Conservation (phyloP, 2,797 vertebrate genomes). For the Peromyscus attwateri region DNA sequence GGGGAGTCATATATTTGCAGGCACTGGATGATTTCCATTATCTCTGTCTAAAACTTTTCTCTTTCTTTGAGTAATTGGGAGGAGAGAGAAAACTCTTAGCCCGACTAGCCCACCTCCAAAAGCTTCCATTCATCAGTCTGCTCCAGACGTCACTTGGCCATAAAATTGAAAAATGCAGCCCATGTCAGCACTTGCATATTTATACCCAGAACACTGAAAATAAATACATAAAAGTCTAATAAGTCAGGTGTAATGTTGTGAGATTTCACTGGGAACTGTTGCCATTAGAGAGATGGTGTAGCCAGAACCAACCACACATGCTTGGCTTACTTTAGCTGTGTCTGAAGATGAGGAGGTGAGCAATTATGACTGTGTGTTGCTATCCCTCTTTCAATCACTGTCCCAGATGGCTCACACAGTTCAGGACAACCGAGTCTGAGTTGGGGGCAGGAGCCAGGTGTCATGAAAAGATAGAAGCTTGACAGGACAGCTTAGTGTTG, state of each 20-base stretch:
- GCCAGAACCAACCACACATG: neutral
- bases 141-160: neutral
- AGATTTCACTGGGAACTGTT: neutral
- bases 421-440: neutral
- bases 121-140: neutral
- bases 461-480: neutral
- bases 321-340: neutral
- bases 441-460: neutral
- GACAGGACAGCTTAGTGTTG: neutral
- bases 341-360: neutral
- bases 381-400: neutral
- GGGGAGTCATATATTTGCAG: conserved; percentile 70
- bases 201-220: conserved; percentile 19
- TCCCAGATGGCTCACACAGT: neutral
- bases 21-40: conserved; percentile 59
- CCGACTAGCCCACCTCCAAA: neutral
- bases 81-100: neutral
- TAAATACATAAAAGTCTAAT: neutral
- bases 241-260: neutral
- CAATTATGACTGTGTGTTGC: no score
- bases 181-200: neutral
- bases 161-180: conserved; percentile 47
- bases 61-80: conserved; percentile 55
- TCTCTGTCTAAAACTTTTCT: conserved; percentile 72
- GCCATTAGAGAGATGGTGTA: neutral